Percentiles rank a stretch among this genome's conserved stretches.
These are phyloP conservation scores for Petromus typicus DNA, from an alignment of 2,113 vertebrate species.

Conservation along the genomic window DNA sequence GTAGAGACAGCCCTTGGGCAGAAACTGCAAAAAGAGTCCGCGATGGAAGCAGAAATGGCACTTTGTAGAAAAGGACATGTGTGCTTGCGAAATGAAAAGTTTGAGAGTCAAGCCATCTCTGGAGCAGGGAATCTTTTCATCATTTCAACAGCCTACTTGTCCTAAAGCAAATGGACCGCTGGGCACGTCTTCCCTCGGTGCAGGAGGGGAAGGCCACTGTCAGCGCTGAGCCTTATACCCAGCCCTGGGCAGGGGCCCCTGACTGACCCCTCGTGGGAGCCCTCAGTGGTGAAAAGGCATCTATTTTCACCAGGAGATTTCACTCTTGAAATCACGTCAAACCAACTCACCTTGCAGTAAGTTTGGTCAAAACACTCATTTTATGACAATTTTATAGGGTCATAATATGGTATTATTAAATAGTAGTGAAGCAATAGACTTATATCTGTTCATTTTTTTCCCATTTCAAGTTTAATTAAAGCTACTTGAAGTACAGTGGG, in stretches of 20 bases:
- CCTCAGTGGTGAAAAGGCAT: accelerated
- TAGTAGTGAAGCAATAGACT: constrained; percentile 1
- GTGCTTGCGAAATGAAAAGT: accelerated
- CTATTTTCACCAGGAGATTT: not conserved
- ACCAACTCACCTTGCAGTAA: not conserved
- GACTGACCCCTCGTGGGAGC: accelerated
- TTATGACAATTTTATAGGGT: not conserved
- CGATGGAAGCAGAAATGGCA: not conserved
- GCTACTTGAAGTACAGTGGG: not conserved
- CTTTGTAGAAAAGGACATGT: accelerated
- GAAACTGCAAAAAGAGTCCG: not conserved
- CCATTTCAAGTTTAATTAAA: constrained; percentile 40
- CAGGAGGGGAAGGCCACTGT: accelerated
- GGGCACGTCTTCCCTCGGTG: not conserved
- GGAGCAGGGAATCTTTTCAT: not conserved
- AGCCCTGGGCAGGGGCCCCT: accelerated
- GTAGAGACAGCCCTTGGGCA: too few relatives aligned
- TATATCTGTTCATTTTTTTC: not conserved
- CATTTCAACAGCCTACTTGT: not conserved
- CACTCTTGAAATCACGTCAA: not conserved
- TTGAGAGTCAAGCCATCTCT: not conserved
- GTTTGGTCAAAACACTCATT: not conserved
- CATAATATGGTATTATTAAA: not conserved
- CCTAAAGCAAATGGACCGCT: accelerated
- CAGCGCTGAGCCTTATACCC: accelerated